phyloP scores from a whole-genome alignment of 2,888 invertebrate genomes.

The Drosophila niveifrons region DNA sequence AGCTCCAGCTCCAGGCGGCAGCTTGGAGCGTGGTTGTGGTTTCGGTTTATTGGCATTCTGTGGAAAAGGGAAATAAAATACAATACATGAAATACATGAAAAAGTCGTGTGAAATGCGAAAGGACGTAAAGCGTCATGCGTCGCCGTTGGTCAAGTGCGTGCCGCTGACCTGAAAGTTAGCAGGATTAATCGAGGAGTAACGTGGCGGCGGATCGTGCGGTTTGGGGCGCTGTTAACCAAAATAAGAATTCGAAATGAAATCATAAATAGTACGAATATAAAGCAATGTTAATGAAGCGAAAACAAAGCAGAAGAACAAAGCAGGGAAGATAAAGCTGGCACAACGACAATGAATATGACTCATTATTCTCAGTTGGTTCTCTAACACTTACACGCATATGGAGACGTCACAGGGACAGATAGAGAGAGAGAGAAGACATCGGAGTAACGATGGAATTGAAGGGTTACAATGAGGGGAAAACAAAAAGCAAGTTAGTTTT shows the following conservation, averaged over 20 bases:
- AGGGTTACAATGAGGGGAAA: conserved; percentile 42
- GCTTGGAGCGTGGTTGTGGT: conserved; percentile 91
- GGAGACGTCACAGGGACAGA: conserved; percentile 53
- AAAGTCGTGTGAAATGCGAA: background rate
- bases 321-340: conserved; percentile 17
- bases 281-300: conserved; percentile 14
- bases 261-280: conserved; percentile 40
- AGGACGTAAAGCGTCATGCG: background rate
- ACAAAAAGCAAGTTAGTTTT: conserved; percentile 66
- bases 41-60: conserved; percentile 88
- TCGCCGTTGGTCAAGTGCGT: conserved; percentile 37
- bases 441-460: conserved; percentile 21
- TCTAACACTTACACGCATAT: conserved; percentile 65
- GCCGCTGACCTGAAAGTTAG: conserved; percentile 84
- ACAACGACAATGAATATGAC: conserved; percentile 61
- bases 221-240: conserved; percentile 75
- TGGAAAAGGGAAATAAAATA: conserved; percentile 39
- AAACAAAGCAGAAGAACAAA: conserved; percentile 24
- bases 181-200: conserved; percentile 85
- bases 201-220: conserved; percentile 84
- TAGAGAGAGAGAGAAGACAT: conserved; percentile 13
- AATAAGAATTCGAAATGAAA: conserved; percentile 42
- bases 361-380: conserved; percentile 40
- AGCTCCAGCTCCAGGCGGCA: conserved; percentile 84
- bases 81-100: background rate